phyloP scores from a whole-genome alignment of 2,888 invertebrate species.

The Baccha elongata region DNA sequence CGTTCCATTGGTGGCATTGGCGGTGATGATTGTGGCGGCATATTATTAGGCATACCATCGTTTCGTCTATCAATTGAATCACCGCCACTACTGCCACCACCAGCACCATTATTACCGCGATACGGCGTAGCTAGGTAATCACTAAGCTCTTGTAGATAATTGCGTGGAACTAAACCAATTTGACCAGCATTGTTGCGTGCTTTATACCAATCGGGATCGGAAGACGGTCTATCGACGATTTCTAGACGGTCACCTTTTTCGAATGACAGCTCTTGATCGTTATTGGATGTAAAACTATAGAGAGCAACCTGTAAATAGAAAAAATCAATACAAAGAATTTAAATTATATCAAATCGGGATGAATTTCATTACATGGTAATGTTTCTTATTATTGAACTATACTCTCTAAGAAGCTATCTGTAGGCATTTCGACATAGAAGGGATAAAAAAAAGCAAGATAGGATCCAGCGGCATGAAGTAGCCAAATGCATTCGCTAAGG shows the following conservation, averaged over 20 bases:
- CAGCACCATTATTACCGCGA: slow-evolving; percentile 84
- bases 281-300: slow-evolving; percentile 96
- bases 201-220: slow-evolving; percentile 99
- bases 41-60: slow-evolving; percentile 79
- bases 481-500: too few species aligned
- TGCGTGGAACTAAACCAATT: slow-evolving; percentile 96
- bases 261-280: slow-evolving; percentile 97
- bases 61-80: slow-evolving; percentile 84
- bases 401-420: too few species aligned
- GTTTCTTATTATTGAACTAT: too few species aligned
- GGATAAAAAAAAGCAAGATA: too few species aligned
- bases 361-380: too few species aligned
- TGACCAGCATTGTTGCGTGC: slow-evolving; percentile 96
- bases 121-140: slow-evolving; percentile 94
- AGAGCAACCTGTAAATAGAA: slow-evolving; percentile 87
- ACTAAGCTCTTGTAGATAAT: slow-evolving; percentile 95
- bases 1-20: slow-evolving; percentile 83
- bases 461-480: too few species aligned
- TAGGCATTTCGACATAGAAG: too few species aligned
- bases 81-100: slow-evolving; percentile 82
- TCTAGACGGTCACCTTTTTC: slow-evolving; percentile 98
- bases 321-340: too few species aligned
- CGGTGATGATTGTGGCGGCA: slow-evolving; percentile 78
- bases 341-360: too few species aligned
- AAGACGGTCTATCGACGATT: slow-evolving; percentile 96